phyloP scores from a whole-genome alignment of 2,797 vertebrate species.

The Syngnathus acus region DNA sequence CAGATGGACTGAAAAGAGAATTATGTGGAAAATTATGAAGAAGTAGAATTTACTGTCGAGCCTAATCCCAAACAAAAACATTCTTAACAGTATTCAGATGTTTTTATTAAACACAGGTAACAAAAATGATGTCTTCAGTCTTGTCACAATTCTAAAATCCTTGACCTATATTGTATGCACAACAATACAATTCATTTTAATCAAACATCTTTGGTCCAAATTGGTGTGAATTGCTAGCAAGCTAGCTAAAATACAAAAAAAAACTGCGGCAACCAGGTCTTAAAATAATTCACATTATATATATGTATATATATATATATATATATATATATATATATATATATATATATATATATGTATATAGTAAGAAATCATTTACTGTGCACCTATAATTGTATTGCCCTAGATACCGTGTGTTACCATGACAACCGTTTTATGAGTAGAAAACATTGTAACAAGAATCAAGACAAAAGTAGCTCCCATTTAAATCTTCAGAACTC shows the following conservation, averaged over 20 bases:
- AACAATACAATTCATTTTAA: not conserved
- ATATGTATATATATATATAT: no score
- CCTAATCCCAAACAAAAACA: no score
- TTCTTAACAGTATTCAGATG: not conserved
- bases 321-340: not conserved
- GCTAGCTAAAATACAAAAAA: not conserved
- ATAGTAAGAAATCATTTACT: not conserved
- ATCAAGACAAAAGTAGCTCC: slow-evolving; percentile 39
- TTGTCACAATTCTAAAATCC: not conserved
- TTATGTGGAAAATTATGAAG: no score
- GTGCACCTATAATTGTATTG: not conserved
- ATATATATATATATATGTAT: not conserved
- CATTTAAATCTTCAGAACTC: slow-evolving; percentile 38
- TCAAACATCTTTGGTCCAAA: not conserved
- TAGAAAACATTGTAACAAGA: slow-evolving; percentile 13
- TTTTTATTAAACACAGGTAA: not conserved
- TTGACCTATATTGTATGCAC: not conserved
- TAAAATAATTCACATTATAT: not conserved
- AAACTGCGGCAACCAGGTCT: not conserved
- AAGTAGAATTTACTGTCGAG: no score
- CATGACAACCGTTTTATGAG: slow-evolving; percentile 19
- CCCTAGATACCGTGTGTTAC: not conserved
- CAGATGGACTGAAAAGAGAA: no score
- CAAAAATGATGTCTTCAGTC: not conserved
- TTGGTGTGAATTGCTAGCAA: not conserved